phyloP scores from a whole-genome alignment of 2,113 vertebrate species.

The Thalassarche chlororhynchos region DNA sequence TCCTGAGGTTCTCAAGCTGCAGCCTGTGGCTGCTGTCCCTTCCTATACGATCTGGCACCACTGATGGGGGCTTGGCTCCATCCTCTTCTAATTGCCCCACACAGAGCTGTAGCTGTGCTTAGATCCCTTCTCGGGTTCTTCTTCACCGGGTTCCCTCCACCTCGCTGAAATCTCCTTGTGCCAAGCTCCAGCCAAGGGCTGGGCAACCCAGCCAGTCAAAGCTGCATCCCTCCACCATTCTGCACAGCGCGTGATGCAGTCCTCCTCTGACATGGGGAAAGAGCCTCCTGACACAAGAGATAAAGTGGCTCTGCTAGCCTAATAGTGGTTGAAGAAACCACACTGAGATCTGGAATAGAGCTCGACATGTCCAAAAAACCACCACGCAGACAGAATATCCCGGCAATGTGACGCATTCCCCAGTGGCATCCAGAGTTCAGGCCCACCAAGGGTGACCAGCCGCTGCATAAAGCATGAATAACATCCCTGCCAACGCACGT shows the following conservation, averaged over 20 bases:
- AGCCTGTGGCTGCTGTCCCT: neutral
- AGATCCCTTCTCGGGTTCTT: neutral
- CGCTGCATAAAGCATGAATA: rapidly evolving
- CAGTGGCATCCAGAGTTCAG: neutral
- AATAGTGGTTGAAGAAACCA: neutral
- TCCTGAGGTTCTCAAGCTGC: neutral
- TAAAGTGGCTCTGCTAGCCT: neutral
- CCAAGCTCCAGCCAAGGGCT: neutral
- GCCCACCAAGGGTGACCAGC: neutral
- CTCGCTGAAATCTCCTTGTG: neutral
- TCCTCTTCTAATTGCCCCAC: neutral
- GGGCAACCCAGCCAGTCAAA: neutral
- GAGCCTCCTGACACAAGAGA: neutral
- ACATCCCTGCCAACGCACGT: rapidly evolving
- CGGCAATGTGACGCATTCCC: neutral
- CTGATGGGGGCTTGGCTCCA: neutral
- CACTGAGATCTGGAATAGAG: neutral
- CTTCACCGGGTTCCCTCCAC: neutral
- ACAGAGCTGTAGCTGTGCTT: neutral
- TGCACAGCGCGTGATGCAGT: rapidly evolving
- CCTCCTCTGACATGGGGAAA: neutral
- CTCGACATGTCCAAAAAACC: rapidly evolving
- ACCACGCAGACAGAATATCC: neutral
- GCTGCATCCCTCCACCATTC: neutral
- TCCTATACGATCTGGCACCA: neutral